phyloP scores from a whole-genome alignment of 2,888 invertebrate species.

The Ptychoptera albimana region DNA sequence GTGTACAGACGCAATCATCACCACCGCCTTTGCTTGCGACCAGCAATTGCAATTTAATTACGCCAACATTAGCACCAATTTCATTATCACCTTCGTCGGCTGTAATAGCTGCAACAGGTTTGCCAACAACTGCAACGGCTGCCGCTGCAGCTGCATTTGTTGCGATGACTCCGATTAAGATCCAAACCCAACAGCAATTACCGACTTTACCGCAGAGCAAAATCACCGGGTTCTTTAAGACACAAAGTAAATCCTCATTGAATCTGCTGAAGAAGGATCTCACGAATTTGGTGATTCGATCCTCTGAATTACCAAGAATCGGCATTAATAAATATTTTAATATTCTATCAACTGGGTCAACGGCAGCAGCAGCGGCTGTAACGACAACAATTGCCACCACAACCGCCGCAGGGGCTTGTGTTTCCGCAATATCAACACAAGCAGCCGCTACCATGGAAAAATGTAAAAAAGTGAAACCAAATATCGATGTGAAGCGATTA shows the following conservation, averaged over 20 bases:
- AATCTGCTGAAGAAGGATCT: constrained; percentile 34
- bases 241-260: constrained; percentile 56
- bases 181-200: constrained; percentile 1
- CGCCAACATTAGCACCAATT: too few relatives aligned
- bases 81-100: constrained; percentile 3
- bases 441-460: constrained; percentile 14
- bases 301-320: constrained; percentile 23
- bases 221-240: constrained; percentile 72
- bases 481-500: background rate
- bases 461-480: constrained; percentile 2
- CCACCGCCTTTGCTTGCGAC: too few relatives aligned
- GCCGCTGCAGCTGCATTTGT: constrained; percentile 6
- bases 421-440: constrained; percentile 4
- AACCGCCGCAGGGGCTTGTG: constrained; percentile 16
- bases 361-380: constrained; percentile 7
- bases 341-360: constrained; percentile 14
- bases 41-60: too few relatives aligned
- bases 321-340: too few relatives aligned
- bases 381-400: constrained; percentile 20
- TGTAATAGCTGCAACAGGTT: constrained; percentile 6
- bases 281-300: background rate
- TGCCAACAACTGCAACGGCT: constrained; percentile 6
- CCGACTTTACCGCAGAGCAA: constrained; percentile 44
- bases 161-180: constrained; percentile 4
- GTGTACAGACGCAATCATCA: too few relatives aligned